Evolutionary conservation across 1,140 invertebrate species (phyloP), one percentile per base, ranked within the genome.

Genomic region (Mamestra configurata): DNA sequence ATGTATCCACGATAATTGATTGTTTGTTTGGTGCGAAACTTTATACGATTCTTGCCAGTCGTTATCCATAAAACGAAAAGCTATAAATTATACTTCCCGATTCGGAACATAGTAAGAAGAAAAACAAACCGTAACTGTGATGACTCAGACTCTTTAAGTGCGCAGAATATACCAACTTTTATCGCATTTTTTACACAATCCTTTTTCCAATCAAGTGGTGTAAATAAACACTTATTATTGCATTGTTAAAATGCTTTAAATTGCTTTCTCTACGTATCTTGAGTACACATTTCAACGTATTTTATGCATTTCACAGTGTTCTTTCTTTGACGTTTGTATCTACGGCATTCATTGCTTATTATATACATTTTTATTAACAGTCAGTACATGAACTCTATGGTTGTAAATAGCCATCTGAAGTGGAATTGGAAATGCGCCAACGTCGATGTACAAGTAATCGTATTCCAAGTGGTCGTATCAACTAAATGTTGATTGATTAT

Each of bases 401-500:
- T 66, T 77, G 75, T 77, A 66, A 77, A 66, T 66, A 77, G 59
- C 40, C 66, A 77, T 77, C 75, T 68, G 37, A 66, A 77, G 73
- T 77, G 61, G 89, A 90, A 88, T 92, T 92, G 89, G 90, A 90
- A 88, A 89, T 88, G 84, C 79, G 90, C 89, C 89, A 92, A 88
- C 87, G 71, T 89, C 86, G 87, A 89, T 90, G 88, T 90, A 88
- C 83, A 88, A 76, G 84, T 89, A 89, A 92, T 88, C 89, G 87
- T 90, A 86, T 90, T 87, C 85, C 88, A 90, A 92, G 89, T 91
- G 90, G 82, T 83, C 85, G 87, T 92, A 92, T 89, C 89, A 91
- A 92, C 86, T 92, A 88, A 89, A 92, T 89, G 89, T 88, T 91
- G 89, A 92, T 91, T 89, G 89, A 92, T 92, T 86, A 83, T 88